Evolutionary conservation across 2,113 vertebrate genomes (phyloP), one percentile per base, ranked within the genome.

Genomic region (Lepisosteus osseus): DNA sequence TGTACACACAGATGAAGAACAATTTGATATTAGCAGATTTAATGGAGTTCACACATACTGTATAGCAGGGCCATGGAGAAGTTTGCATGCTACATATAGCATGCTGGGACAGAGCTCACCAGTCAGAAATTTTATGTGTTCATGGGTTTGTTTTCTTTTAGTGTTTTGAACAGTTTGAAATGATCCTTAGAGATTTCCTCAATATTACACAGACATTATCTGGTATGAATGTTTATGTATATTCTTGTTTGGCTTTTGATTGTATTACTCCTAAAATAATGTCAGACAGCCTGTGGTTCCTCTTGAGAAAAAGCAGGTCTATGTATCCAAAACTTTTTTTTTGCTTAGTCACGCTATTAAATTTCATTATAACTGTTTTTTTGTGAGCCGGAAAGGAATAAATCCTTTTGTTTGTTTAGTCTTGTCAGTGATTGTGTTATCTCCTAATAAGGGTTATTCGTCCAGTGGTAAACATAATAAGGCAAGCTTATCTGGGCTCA

Each of bases 261-360:
- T 43, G 67, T 43, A 3, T 42, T 7, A 44, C 54, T 61, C 64
- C 29, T 65, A n/a, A 65, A 72, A 57, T 54, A 61, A 40, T 70
- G 68, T 70, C 62, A 42, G 51, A 57, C 55, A 13, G 14, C 67
- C 65, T 45, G 4, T 42, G 1, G 12, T 65, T 56, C 40, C 61
- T 45, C n/a, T 65, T 45, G 68, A 74, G 68, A 57, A 57, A 70
- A 59, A 70, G 61, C 68, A 66, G 62, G 63, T n/a, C 42, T 14
- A 57, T n/a, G 29, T 11, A 15, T 59, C 14, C 6, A 6, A 5
- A 45, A 55, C 15, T 8, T 70, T 61, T 59, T 61, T 45, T 56
- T 74, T 40, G 62, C 57, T 66, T 61, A 40, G 62, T 62, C 57
- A 29, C 11, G 57, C 17, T 55, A 41, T 6, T 41, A 55, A 68